Evolutionary conservation across 2,113 vertebrate species (phyloP), one percentile per base, ranked within the genome.

Genomic region (Colossoma macropomum): DNA sequence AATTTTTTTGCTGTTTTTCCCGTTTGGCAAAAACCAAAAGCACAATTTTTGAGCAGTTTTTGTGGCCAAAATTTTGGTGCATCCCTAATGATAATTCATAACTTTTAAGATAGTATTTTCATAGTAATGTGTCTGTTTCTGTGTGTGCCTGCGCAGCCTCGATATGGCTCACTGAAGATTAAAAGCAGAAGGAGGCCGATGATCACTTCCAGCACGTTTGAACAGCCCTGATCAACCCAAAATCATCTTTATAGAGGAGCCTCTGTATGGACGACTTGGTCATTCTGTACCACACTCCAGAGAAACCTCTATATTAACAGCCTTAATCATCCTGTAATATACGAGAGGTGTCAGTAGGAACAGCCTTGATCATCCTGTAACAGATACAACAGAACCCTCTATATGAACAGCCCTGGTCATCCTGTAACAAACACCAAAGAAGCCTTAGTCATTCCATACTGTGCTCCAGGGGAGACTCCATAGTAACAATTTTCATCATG

Each of bases 131-230:
- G 19, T 68, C 28, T 41, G 32, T 56, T 38, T 52, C 45, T 75
- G 15, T 73, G 63, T 74, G 74, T 48, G 27, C 66, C 45, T 85
- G 78, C 86, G 45, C 89, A 97, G 96, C 92, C 94, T 87, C 95
- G 96, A 1, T 97, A 96, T 17, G 95, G 95, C 79, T 97, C 96
- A 52, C 88, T 96, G 80, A 97, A 97, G 90, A 93, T 96, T 60
- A 96, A 92, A 92, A 88, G 93, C 3, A 96, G 96, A 92, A 96
- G 95, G 90, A 93, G 96, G 89, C 91, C 95, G 0, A 82, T 90
- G 63, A 91, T 96, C 0, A 75, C 76, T 30, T 59, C 88, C 41
- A 79, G 74, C 41, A 88, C 87, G 15, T 90, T 87, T 54, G 89
- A 88, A 17, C 75, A 84, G 79, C 82, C 87, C 13, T 86, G 82